A percentile compares a stretch with the other conserved stretches of the same genome.
These are phyloP conservation scores for Druceiella hillmani DNA, from an alignment of 2,888 invertebrate genomes.

Conservation along the genomic window DNA sequence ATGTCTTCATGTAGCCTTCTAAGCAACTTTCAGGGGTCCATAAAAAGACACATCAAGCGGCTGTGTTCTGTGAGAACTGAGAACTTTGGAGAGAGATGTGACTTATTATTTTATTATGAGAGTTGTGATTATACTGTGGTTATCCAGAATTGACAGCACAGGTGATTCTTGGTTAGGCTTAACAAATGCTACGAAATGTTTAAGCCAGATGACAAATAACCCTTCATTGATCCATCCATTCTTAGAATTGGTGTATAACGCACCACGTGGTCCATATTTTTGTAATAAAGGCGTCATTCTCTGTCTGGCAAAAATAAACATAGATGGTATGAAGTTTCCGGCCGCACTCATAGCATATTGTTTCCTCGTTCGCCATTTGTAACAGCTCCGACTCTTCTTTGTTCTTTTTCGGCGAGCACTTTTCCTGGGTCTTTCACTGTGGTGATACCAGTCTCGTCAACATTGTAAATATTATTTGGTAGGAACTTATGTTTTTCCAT, in stretches of 20 bases:
- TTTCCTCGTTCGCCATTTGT: slow-evolving; percentile 27
- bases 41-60: slow-evolving; percentile 1
- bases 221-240: slow-evolving; percentile 25
- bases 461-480: slow-evolving; percentile 26
- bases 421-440: slow-evolving; percentile 28
- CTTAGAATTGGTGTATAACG: slow-evolving; percentile 25
- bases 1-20: neutral
- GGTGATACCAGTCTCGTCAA: slow-evolving; percentile 25
- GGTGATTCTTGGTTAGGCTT: slow-evolving; percentile 24
- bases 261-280: slow-evolving; percentile 25
- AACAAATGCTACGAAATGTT: slow-evolving; percentile 21
- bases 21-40: slow-evolving; percentile 1
- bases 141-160: slow-evolving; percentile 26
- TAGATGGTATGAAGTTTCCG: slow-evolving; percentile 15
- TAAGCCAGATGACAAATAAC: slow-evolving; percentile 11
- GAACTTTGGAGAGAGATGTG: slow-evolving; percentile 10
- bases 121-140: slow-evolving; percentile 24
- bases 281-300: slow-evolving; percentile 25
- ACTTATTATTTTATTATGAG: neutral
- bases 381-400: slow-evolving; percentile 27
- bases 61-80: slow-evolving; percentile 1
- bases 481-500: slow-evolving; percentile 24
- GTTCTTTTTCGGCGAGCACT: slow-evolving; percentile 28
- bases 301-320: slow-evolving; percentile 19
- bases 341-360: slow-evolving; percentile 22